phyloP scores from a whole-genome alignment of 2,113 vertebrate genomes.

The Lagopus leucura region DNA sequence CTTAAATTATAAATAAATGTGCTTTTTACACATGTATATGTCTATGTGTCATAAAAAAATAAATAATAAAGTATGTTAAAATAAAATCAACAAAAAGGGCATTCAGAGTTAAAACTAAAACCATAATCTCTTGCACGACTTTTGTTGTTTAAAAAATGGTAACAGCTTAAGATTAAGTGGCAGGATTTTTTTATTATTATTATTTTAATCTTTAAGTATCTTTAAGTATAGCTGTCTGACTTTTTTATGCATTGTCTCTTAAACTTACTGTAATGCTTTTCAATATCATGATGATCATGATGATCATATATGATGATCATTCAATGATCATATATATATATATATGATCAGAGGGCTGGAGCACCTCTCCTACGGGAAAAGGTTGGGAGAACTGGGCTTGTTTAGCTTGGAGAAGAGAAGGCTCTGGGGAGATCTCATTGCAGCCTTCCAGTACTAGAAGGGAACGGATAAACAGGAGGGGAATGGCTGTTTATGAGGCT shows the following conservation, averaged over 20 bases:
- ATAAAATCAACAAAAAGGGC: constrained; percentile 15
- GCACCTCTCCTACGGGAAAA: too few relatives aligned
- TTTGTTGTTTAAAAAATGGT: constrained; percentile 53
- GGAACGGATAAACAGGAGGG: too few relatives aligned
- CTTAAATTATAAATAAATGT: constrained; percentile 9
- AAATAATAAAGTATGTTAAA: neutral
- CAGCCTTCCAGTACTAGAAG: too few relatives aligned
- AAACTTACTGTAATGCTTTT: neutral
- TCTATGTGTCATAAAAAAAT: neutral
- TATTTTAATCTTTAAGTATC: neutral
- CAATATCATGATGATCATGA: too few relatives aligned
- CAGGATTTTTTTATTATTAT: neutral
- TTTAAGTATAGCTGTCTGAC: neutral
- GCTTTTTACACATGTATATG: neutral
- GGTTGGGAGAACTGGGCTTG: too few relatives aligned
- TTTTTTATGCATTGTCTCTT: neutral
- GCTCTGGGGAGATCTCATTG: too few relatives aligned
- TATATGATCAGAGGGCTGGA: too few relatives aligned
- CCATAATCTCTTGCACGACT: neutral
- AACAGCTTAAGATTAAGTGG: neutral
- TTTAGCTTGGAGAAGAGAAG: too few relatives aligned
- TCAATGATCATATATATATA: too few relatives aligned
- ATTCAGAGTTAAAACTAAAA: constrained; percentile 58
- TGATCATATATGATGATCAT: too few relatives aligned
- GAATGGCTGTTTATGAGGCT: too few relatives aligned